Conservation (phyloP, 2,113 vertebrate genomes). For the Pterocles burchelli region DNA sequence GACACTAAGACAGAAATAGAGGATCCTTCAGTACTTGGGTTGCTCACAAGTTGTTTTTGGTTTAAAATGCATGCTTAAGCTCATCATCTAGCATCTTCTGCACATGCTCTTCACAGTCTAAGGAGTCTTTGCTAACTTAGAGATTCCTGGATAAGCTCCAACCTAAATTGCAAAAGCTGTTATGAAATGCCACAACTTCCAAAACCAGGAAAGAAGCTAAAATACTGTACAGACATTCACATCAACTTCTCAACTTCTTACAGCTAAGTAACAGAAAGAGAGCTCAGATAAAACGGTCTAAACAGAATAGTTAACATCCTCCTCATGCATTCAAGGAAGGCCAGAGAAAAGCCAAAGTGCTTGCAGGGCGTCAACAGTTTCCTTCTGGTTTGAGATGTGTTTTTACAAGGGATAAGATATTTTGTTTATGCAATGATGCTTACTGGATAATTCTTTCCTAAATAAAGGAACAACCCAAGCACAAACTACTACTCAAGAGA, state of each 20-base stretch:
- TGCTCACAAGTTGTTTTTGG: background rate
- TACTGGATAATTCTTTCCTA: background rate
- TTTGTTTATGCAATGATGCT: background rate
- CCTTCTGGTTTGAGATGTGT: background rate
- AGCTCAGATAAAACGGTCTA: background rate
- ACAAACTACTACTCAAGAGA: background rate
- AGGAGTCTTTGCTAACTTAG: background rate
- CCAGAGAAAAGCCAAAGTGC: background rate
- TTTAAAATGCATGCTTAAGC: background rate
- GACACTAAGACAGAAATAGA: background rate
- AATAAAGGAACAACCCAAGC: background rate
- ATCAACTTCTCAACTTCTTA: background rate
- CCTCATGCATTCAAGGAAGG: fast-evolving
- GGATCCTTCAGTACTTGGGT: too few species aligned
- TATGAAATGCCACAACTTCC: background rate
- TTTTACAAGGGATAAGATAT: background rate
- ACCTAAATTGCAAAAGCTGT: background rate
- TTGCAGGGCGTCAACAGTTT: background rate
- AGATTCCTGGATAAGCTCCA: background rate
- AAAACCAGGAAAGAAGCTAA: background rate
- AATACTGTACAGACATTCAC: background rate
- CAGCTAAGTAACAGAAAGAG: background rate
- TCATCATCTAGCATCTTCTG: background rate
- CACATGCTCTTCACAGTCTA: background rate
- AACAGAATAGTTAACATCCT: background rate